Evolutionary conservation across 35 echinoderm and acorn worm species (phyloP).

Genomic region (Ophioderma brevispina): DNA sequence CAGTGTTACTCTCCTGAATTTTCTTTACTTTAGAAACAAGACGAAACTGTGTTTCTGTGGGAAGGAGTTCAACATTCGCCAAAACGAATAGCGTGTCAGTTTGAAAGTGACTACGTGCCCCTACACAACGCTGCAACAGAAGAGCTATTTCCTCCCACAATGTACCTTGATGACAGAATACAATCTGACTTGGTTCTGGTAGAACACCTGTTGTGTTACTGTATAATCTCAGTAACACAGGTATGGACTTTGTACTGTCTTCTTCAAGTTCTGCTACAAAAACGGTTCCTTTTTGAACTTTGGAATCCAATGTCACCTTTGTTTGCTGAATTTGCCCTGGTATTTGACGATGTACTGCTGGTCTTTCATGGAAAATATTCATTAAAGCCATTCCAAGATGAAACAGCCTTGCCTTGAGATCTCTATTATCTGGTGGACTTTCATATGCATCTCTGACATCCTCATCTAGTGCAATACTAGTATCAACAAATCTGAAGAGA

Average conservation of each 20-base stretch:
- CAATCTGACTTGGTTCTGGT: slow-evolving; percentile 23
- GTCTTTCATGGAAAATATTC: background rate
- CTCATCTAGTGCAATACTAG: background rate
- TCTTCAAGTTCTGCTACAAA: slow-evolving; percentile 38
- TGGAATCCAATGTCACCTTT: slow-evolving; percentile 21
- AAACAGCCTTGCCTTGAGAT: slow-evolving; percentile 15
- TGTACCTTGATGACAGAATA: slow-evolving; percentile 41
- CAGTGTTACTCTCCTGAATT: slow-evolving; percentile 19
- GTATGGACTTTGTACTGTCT: slow-evolving; percentile 32
- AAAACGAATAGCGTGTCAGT: slow-evolving; percentile 1
- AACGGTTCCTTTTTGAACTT: slow-evolving; percentile 17
- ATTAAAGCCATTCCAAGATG: slow-evolving; percentile 31
- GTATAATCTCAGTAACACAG: slow-evolving; percentile 21
- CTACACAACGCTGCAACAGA: slow-evolving; percentile 20
- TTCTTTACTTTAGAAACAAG: slow-evolving; percentile 25
- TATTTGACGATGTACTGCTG: background rate
- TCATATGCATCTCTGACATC: slow-evolving; percentile 14
- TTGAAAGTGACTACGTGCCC: background rate
- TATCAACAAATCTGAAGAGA: slow-evolving; percentile 22
- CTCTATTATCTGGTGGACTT: background rate
- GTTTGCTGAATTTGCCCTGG: background rate
- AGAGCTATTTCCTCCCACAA: slow-evolving; percentile 28
- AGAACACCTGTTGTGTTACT: slow-evolving; percentile 20
- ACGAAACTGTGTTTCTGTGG: slow-evolving; percentile 33
- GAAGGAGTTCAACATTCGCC: slow-evolving; percentile 34